phyloP scores from a whole-genome alignment of 2,797 vertebrate species.

The Chelidonichthys spinosus region DNA sequence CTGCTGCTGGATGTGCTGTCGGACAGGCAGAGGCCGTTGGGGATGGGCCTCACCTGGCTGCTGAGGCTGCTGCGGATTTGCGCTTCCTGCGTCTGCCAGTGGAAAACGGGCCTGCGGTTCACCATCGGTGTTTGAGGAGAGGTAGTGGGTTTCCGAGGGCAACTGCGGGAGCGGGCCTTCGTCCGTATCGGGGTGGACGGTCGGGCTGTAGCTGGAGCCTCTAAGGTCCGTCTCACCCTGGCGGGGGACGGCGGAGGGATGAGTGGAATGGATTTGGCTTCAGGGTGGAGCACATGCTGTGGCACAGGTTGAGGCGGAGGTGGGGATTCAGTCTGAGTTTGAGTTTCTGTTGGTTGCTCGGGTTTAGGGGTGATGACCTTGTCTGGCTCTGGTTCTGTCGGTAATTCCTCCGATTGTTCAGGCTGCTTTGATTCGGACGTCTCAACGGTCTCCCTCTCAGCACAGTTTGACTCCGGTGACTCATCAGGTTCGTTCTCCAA shows the following conservation, averaged over 20 bases:
- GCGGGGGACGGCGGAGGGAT: slow-evolving; percentile 75
- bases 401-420: slow-evolving; percentile 41
- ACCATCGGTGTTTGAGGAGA: slow-evolving; percentile 66
- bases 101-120: slow-evolving; percentile 71
- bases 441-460: slow-evolving; percentile 41
- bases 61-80: slow-evolving; percentile 76
- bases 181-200: slow-evolving; percentile 62
- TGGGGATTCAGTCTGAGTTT: slow-evolving; percentile 19
- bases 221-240: slow-evolving; percentile 73
- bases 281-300: slow-evolving; percentile 21
- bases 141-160: slow-evolving; percentile 70
- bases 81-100: slow-evolving; percentile 75
- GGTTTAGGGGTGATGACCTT: slow-evolving; percentile 18
- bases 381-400: slow-evolving; percentile 34
- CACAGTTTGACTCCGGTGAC: slow-evolving; percentile 23
- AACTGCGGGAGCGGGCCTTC: slow-evolving; percentile 77
- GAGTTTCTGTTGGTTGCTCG: slow-evolving; percentile 40
- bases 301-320: slow-evolving; percentile 25
- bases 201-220: slow-evolving; percentile 52
- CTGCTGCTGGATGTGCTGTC: slow-evolving; percentile 90
- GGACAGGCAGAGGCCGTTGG: slow-evolving; percentile 83
- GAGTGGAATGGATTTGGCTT: slow-evolving; percentile 44
- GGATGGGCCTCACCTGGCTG: slow-evolving; percentile 76
- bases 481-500: slow-evolving; percentile 49
- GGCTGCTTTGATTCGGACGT: slow-evolving; percentile 36